phyloP scores from a whole-genome alignment of 2,113 vertebrate species.

The Cyanoderma ruficeps region DNA sequence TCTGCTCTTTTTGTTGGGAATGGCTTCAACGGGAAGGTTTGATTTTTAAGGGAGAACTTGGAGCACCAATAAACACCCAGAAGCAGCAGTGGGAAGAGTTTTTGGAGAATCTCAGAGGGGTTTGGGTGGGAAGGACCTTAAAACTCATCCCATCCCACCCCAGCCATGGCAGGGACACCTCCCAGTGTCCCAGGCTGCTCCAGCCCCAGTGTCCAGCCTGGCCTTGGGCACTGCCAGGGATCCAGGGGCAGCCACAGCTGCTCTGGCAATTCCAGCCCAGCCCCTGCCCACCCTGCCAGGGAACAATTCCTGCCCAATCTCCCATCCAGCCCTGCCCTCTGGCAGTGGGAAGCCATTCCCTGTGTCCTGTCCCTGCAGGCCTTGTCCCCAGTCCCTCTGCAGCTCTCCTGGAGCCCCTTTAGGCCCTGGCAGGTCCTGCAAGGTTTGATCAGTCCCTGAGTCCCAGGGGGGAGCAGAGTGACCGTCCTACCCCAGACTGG shows the following conservation, averaged over 20 bases:
- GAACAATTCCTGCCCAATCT: too few species aligned
- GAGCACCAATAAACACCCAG: not conserved
- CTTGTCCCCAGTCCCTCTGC: too few species aligned
- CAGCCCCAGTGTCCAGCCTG: too few species aligned
- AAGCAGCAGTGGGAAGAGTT: not conserved
- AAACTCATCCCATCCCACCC: fast-evolving
- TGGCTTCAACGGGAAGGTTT: not conserved
- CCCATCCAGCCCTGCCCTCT: too few species aligned
- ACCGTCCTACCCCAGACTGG: not conserved
- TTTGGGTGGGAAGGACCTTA: not conserved
- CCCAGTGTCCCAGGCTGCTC: not conserved
- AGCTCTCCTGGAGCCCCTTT: not conserved
- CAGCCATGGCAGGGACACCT: not conserved
- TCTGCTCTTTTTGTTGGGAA: not conserved
- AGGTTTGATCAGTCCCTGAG: not conserved
- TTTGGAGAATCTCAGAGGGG: not conserved
- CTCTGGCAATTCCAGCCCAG: too few species aligned
- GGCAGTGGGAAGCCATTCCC: too few species aligned
- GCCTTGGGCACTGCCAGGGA: too few species aligned
- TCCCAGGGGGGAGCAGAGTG: not conserved
- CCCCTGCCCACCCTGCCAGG: too few species aligned
- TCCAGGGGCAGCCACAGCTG: too few species aligned
- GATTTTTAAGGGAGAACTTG: not conserved
- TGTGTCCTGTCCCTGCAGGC: too few species aligned
- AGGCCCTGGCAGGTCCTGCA: not conserved